phyloP scores from a whole-genome alignment of 1,140 invertebrate genomes.

The Vollenhovia emeryi region DNA sequence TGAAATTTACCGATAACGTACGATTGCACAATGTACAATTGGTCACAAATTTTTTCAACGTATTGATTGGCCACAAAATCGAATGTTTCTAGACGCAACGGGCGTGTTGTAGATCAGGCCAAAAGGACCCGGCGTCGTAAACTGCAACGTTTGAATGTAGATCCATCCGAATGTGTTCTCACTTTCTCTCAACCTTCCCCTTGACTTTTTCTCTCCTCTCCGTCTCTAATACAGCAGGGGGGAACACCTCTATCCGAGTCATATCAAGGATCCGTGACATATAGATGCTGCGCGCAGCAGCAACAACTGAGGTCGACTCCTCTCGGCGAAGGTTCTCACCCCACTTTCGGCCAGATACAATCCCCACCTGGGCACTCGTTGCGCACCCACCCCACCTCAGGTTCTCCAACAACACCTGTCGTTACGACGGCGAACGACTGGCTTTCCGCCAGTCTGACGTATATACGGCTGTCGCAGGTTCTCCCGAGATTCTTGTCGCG shows the following conservation, averaged over 20 bases:
- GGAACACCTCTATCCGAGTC: constrained; percentile 18
- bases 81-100: too few species aligned
- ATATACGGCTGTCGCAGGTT: constrained; percentile 56
- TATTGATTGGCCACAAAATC: too few species aligned
- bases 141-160: neutral
- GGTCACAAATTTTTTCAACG: too few species aligned
- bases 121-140: too few species aligned
- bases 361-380: constrained; percentile 1
- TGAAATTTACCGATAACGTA: too few species aligned
- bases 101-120: too few species aligned
- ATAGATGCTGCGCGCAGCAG: constrained; percentile 18
- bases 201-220: neutral
- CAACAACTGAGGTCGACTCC: constrained; percentile 53
- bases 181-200: neutral
- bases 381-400: constrained; percentile 48
- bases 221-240: neutral
- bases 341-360: constrained; percentile 46
- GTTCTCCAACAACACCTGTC: constrained; percentile 66
- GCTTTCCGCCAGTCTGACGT: constrained; percentile 66
- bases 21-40: too few species aligned
- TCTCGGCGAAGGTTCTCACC: constrained; percentile 58
- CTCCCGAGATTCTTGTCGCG: constrained; percentile 49
- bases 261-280: constrained; percentile 34
- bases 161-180: neutral
- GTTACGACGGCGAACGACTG: constrained; percentile 62